phyloP scores from a whole-genome alignment of 2,888 invertebrate species.

The Metalampra italica region DNA sequence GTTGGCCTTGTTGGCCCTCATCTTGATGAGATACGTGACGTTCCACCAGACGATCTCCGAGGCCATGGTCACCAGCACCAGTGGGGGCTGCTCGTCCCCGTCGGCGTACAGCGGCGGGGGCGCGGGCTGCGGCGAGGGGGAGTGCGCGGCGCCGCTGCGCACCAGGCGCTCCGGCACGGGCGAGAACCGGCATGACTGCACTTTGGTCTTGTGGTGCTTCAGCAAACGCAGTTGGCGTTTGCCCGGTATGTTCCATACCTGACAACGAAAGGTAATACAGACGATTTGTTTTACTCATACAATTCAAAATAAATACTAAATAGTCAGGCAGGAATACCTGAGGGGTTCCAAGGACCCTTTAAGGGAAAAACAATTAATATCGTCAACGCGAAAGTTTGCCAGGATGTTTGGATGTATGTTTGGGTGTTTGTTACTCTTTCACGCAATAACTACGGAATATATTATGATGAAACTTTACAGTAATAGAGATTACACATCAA shows the following conservation, averaged over 20 bases:
- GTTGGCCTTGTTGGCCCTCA: slow-evolving; percentile 31
- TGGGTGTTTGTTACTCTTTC: no score
- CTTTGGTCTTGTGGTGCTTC: slow-evolving; percentile 73
- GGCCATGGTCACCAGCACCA: slow-evolving; percentile 76
- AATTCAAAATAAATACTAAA: no score
- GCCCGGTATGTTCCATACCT: slow-evolving; percentile 72
- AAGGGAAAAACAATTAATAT: no score
- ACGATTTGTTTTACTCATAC: no score
- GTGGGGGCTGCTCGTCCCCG: slow-evolving; percentile 47
- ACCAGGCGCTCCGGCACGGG: slow-evolving; percentile 58
- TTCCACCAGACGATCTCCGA: slow-evolving; percentile 81
- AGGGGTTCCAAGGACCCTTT: no score
- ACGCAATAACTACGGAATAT: no score
- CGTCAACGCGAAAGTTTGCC: no score
- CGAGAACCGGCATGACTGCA: slow-evolving; percentile 74
- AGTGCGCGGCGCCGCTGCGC: slow-evolving; percentile 26
- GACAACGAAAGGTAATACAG: slow-evolving; percentile 11
- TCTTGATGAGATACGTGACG: slow-evolving; percentile 50
- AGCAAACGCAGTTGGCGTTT: slow-evolving; percentile 57
- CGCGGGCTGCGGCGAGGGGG: slow-evolving; percentile 16
- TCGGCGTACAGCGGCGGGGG: slow-evolving; percentile 15
- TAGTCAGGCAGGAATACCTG: no score
- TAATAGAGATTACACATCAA: no score
- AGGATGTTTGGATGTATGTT: no score
- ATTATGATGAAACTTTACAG: no score